Evolutionary conservation across 2,797 vertebrate genomes (phyloP).

Genomic region (Austrolebias charrua): DNA sequence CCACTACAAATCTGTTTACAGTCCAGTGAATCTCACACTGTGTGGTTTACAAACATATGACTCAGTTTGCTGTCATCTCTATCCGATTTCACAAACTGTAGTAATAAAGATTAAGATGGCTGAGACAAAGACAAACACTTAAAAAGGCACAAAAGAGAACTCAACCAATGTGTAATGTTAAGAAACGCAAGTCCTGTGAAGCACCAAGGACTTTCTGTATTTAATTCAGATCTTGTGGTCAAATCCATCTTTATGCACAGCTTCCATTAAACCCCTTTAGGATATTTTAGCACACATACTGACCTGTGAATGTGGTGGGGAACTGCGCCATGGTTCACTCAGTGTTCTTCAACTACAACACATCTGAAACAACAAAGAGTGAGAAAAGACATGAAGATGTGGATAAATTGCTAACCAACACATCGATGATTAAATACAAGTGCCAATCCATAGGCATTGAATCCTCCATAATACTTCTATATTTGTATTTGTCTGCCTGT

Average conservation of each 20-base stretch:
- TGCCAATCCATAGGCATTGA: too few relatives aligned
- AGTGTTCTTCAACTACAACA: constrained; percentile 80
- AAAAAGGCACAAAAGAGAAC: background rate
- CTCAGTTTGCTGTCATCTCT: constrained; percentile 2
- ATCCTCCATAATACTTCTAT: too few relatives aligned
- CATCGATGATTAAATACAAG: background rate
- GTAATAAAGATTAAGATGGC: background rate
- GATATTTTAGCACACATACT: constrained; percentile 54
- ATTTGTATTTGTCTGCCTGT: too few relatives aligned
- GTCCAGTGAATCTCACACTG: constrained; percentile 6
- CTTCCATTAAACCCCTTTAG: background rate
- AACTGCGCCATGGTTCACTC: constrained; percentile 97
- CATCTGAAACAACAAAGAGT: constrained; percentile 75
- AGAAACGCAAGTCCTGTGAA: too few relatives aligned
- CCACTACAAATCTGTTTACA: constrained; percentile 1
- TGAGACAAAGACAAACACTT: too few relatives aligned
- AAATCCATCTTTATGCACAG: background rate
- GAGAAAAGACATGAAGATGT: background rate
- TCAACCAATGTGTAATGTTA: background rate
- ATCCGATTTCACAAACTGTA: background rate
- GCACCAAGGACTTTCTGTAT: too few relatives aligned
- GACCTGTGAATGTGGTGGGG: constrained; percentile 93
- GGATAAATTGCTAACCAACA: background rate
- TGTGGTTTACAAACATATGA: background rate
- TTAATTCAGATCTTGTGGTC: background rate